phyloP scores from a whole-genome alignment of 2,888 invertebrate genomes.

The Cheilosia grossa region DNA sequence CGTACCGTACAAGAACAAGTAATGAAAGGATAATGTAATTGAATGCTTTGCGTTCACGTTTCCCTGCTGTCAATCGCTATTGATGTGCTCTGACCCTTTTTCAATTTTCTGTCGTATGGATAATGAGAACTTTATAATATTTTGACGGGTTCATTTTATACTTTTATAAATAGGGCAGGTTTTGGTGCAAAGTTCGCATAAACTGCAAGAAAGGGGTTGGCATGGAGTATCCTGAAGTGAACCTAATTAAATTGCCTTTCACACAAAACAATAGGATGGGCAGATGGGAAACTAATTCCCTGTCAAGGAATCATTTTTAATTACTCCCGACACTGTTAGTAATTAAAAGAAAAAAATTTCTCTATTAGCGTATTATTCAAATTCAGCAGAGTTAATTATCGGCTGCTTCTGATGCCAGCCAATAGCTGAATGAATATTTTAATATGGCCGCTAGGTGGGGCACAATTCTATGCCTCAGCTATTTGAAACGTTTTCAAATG shows the following conservation, averaged over 20 bases:
- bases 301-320: constrained; percentile 52
- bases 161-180: constrained; percentile 1
- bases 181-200: constrained; percentile 52
- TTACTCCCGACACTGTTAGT: constrained; percentile 47
- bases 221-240: constrained; percentile 17
- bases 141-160: constrained; percentile 62
- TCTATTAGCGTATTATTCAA: constrained; percentile 6
- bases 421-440: constrained; percentile 18
- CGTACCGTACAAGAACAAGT: constrained; percentile 1
- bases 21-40: constrained; percentile 59
- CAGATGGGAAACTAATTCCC: constrained; percentile 42
- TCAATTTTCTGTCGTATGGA: constrained; percentile 19
- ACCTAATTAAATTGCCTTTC: constrained; percentile 37
- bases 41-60: constrained; percentile 28
- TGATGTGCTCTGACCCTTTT: constrained; percentile 49
- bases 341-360: constrained; percentile 40
- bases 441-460: neutral
- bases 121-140: constrained; percentile 52
- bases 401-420: neutral
- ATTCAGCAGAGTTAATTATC: neutral
- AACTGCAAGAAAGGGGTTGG: constrained; percentile 37
- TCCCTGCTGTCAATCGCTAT: constrained; percentile 14
- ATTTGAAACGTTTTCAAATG: constrained; percentile 7
- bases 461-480: constrained; percentile 1
- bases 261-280: constrained; percentile 9